Percentiles rank a stretch among this genome's conserved stretches.
Conservation (phyloP, 2,113 vertebrate species). For the Rattus norvegicus region DNA sequence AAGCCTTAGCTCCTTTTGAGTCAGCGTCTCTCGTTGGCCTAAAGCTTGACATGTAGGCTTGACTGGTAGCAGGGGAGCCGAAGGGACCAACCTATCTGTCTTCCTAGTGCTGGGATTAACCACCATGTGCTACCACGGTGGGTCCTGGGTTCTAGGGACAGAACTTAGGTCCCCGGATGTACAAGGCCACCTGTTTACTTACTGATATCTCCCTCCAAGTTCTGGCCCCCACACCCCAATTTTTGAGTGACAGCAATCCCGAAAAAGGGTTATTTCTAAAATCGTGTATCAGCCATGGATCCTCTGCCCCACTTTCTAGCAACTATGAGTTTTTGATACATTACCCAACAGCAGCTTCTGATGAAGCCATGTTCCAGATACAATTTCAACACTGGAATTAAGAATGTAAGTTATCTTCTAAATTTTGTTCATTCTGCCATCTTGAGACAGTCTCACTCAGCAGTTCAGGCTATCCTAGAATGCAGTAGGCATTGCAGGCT, state of each 20-base stretch:
- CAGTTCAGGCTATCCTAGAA: background rate
- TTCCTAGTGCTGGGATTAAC: background rate
- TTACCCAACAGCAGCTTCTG: background rate
- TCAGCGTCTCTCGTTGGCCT: background rate
- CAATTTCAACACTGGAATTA: slow-evolving; percentile 30
- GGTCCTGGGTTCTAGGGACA: background rate
- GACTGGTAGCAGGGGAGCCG: background rate
- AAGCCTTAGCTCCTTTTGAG: background rate
- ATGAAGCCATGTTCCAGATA: background rate
- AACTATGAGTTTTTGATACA: background rate
- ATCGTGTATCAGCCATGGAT: background rate
- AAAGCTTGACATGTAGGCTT: too few relatives aligned
- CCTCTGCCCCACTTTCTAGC: background rate
- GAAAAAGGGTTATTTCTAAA: background rate
- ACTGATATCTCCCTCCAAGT: background rate
- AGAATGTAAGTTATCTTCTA: background rate
- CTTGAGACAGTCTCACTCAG: background rate
- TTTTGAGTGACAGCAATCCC: background rate
- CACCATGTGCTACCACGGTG: background rate
- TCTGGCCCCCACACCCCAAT: background rate
- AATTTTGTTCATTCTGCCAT: background rate
- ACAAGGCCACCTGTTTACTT: background rate
- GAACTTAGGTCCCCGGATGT: background rate
- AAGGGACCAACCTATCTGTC: background rate
- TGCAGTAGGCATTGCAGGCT: too few relatives aligned